phyloP scores from a whole-genome alignment of 2,888 invertebrate genomes.

The Ophonus ardosiacus region DNA sequence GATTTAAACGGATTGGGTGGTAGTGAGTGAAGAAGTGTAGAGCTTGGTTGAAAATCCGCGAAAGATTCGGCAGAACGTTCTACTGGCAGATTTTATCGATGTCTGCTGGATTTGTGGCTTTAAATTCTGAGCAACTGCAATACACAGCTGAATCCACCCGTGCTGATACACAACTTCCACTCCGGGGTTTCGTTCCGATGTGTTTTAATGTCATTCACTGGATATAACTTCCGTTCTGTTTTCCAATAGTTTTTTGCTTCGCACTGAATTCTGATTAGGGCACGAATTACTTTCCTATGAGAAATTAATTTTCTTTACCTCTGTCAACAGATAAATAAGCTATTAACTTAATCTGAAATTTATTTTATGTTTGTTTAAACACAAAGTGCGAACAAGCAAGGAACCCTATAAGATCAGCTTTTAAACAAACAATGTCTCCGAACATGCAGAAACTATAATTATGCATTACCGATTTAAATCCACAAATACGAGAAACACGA shows the following conservation, averaged over 20 bases:
- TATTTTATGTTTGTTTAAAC: constrained; percentile 35
- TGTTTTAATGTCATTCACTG: constrained; percentile 51
- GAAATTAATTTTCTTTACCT: constrained; percentile 23
- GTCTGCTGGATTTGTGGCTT: constrained; percentile 61
- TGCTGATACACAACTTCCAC: constrained; percentile 56
- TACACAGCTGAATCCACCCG: constrained; percentile 53
- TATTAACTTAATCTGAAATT: constrained; percentile 27
- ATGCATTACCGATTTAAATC: constrained; percentile 8
- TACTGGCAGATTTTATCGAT: constrained; percentile 58
- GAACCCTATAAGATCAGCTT: constrained; percentile 32
- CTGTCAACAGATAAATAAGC: constrained; percentile 8
- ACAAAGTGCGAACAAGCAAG: constrained; percentile 8
- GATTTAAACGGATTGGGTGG: constrained; percentile 55
- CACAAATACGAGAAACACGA: neutral
- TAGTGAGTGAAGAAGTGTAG: constrained; percentile 47
- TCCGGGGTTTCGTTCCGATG: constrained; percentile 14
- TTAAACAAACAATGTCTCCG: constrained; percentile 23
- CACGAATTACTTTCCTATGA: neutral
- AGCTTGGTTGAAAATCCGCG: constrained; percentile 54
- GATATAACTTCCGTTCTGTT: constrained; percentile 34
- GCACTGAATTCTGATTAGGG: constrained; percentile 18
- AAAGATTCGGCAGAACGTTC: constrained; percentile 52
- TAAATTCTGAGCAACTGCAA: constrained; percentile 61
- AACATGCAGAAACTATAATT: constrained; percentile 28
- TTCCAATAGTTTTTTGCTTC: constrained; percentile 35